Evolutionary conservation across 2,797 vertebrate species (phyloP), one percentile per base, ranked within the genome.

Genomic region (Graptemys geographica): DNA sequence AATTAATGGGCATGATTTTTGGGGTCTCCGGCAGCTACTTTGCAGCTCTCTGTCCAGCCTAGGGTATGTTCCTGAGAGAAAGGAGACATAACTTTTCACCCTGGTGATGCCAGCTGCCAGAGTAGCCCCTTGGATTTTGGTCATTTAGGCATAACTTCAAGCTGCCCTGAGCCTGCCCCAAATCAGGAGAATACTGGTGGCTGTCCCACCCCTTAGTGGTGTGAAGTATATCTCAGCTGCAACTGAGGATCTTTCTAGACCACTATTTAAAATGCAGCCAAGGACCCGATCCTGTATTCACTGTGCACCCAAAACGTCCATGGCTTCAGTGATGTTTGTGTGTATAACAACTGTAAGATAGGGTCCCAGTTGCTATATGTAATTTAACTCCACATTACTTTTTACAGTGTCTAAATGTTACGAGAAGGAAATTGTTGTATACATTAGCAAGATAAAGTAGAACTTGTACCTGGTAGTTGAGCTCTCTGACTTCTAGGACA

Each of bases 391-490:
- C 78, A 93, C 15, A 23, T 69, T 41, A 16, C 21, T 56, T 89
- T 92, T 82, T 87, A 10, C 56, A 92, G 78, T n/a, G 5, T 21
- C 57, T 84, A 13, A 4, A 3, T 65, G 27, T 53, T 72, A 65
- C 33, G 84, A 94, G 59, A 1, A 85, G 59, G 16, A 15, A 57
- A 47, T 49, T 83, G 8, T 21, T 57, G 51, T 49, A 15, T 88
- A n/a, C 3, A 25, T 31, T 19, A 18, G 15, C 72, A 15, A 49
- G 37, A 41, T 41, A 81, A 94, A 79, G 33, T 25, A 23, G 6
- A 69, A 18, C 51, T 90, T 90, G 96, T 98, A 99, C 99, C 99
- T 99, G 98, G 89, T 99, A 99, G 96, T 97, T 99, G 96, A 99
- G 98, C 97, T 99, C 98, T 94, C 97, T 99, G 96, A 99, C 99